Percentiles rank a stretch among this genome's conserved stretches.
phyloP scores from a whole-genome alignment of 2,113 vertebrate genomes.

The Chloropsis hardwickii region DNA sequence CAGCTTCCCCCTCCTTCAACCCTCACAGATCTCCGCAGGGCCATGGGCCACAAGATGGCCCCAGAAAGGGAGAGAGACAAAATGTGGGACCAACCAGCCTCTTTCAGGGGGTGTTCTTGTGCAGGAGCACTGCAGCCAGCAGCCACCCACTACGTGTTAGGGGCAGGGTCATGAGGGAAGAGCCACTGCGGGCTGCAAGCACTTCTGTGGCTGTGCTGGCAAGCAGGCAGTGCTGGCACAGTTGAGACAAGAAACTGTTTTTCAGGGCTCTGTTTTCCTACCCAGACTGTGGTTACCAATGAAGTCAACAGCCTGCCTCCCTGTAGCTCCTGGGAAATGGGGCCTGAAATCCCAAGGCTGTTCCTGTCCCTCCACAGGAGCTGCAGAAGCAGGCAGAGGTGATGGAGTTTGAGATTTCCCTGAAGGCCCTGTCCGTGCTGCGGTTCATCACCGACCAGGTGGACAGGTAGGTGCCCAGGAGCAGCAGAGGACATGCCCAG shows the following conservation, averaged over 20 bases:
- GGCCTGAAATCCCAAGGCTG: not conserved
- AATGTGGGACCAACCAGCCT: not conserved
- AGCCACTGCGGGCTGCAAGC: not conserved
- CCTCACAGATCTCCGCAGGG: not conserved
- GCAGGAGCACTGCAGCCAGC: not conserved
- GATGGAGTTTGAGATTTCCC: constrained; percentile 90
- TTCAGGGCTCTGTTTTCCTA: not conserved
- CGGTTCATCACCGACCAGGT: constrained; percentile 89
- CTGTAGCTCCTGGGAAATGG: not conserved
- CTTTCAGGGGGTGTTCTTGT: not conserved
- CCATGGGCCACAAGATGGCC: not conserved
- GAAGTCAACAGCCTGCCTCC: not conserved
- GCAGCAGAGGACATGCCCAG: not conserved
- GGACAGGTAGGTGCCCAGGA: constrained; percentile 77
- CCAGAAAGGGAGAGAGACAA: not conserved
- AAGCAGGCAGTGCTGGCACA: not conserved
- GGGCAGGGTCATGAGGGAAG: not conserved
- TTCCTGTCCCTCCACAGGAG: constrained; percentile 71
- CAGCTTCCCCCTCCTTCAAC: not conserved
- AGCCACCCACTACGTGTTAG: fast-evolving
- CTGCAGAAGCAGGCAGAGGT: constrained; percentile 79
- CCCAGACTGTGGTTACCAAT: not conserved
- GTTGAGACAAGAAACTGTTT: not conserved
- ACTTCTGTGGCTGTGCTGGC: not conserved
- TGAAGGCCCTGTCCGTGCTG: constrained; percentile 89